Percentiles rank a stretch among this genome's conserved stretches.
Evolutionary conservation across 2,888 invertebrate species (phyloP).

Genomic region (Iselma pallidipennis): DNA sequence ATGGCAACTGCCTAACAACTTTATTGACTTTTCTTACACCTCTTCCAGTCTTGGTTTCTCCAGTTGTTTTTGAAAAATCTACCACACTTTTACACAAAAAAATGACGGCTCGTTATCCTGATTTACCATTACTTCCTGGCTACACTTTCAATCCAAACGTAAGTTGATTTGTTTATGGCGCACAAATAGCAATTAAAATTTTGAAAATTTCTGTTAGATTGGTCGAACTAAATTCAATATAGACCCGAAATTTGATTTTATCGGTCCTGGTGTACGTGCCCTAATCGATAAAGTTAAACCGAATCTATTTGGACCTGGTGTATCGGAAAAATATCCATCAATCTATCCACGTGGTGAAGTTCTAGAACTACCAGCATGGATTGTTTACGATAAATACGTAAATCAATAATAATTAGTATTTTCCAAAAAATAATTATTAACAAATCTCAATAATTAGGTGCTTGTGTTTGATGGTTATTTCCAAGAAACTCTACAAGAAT

Average conservation of each 20-base stretch:
- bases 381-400: constrained; percentile 86
- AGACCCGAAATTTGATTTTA: constrained; percentile 60
- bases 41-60: too few relatives aligned
- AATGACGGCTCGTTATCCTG: constrained; percentile 60
- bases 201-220: constrained; percentile 55
- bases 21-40: too few relatives aligned
- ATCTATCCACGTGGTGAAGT: constrained; percentile 76
- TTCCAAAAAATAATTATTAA: not conserved
- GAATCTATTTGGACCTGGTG: constrained; percentile 61
- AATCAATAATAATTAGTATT: constrained; percentile 23
- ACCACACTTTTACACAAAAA: constrained; percentile 12
- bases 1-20: too few relatives aligned
- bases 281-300: constrained; percentile 66
- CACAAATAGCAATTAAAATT: not conserved
- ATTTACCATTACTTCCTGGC: constrained; percentile 75
- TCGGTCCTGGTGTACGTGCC: constrained; percentile 62
- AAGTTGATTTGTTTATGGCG: constrained; percentile 50
- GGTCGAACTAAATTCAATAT: constrained; percentile 65
- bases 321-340: constrained; percentile 66
- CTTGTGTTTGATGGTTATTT: constrained; percentile 76
- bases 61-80: not conserved
- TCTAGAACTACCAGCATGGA: constrained; percentile 79
- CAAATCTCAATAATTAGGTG: constrained; percentile 58
- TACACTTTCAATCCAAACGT: constrained; percentile 70
- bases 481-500: constrained; percentile 80